Conservation (phyloP, 2,113 vertebrate genomes). For the Manacus vitellinus region DNA sequence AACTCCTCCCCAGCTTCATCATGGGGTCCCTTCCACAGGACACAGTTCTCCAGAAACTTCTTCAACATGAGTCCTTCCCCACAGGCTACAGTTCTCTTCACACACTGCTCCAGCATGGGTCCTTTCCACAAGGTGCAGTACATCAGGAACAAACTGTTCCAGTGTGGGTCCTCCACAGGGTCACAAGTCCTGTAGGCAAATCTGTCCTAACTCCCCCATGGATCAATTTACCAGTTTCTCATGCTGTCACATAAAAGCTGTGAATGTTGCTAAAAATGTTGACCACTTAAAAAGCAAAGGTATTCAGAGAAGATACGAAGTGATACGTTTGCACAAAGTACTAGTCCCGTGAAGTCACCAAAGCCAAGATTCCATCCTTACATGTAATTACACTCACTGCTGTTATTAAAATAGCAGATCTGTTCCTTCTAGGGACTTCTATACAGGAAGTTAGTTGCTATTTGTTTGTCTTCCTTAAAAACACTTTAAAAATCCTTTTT, state of each 20-base stretch:
- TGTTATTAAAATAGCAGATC: not conserved
- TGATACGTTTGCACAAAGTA: not conserved
- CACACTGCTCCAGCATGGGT: not conserved
- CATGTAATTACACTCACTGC: rapidly evolving
- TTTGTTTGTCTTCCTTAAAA: not conserved
- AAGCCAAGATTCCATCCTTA: not conserved
- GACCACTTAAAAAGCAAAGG: not conserved
- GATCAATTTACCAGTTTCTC: not conserved
- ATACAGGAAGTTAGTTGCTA: not conserved
- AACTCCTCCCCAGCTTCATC: not conserved
- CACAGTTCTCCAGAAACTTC: not conserved
- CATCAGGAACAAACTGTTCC: not conserved
- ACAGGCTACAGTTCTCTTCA: not conserved
- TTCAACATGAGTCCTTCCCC: not conserved
- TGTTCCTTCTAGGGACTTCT: not conserved
- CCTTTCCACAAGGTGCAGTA: not conserved
- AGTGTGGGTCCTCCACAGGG: not conserved
- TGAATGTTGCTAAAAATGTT: not conserved
- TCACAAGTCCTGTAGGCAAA: not conserved
- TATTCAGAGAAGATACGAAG: not conserved
- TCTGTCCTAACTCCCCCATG: not conserved
- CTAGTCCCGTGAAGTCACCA: not conserved
- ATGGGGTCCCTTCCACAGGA: not conserved
- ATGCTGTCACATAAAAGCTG: not conserved
- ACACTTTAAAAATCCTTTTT: not conserved